Evolutionary conservation across 2,113 vertebrate genomes (phyloP), one percentile per base, ranked within the genome.

Genomic region (Telmatochromis bifrenatus): DNA sequence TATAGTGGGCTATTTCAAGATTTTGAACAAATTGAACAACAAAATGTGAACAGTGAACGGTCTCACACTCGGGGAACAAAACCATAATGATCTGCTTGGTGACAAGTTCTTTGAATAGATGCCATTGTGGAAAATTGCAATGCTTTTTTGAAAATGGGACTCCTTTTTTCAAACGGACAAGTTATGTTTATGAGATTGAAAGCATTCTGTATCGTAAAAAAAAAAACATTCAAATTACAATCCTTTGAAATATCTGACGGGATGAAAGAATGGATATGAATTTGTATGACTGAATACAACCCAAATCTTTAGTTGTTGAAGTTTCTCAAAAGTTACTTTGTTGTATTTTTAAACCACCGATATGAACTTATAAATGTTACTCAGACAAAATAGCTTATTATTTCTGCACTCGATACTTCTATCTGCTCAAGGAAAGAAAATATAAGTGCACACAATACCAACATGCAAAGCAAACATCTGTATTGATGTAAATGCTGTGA

Each of bases 401-500:
- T 58, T 89, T 81, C 68, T 68, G 53, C 56, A 80, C 31, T 85
- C 82, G 73, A 89, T 85, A 60, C 86, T 90, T 87, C 56, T 81
- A 84, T 93, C 87, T 90, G 21, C 82, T 86, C 17, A 62, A 81
- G 92, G 79, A 73, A 75, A 53, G 42, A 19, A 19, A 23, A 31
- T 60, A 37, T 68, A 68, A 26, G 21, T 42, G 79, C 5, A 21
- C 84, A 94, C 93, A 94, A 94, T 87, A 85, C 68, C 58, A 88
- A 86, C 89, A 91, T 85, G 91, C 92, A 92, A 91, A 91, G 84
- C 83, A 92, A 95, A 95, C 96, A 96, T 96, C 95, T 97, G 96
- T 96, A 96, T 95, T 94, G 93, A 96, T 95, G 96, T 96, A 95
- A 95, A 94, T 94, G 89, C 94, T 91, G 93, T 65, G 88, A 93